Evolutionary conservation across 1,140 invertebrate genomes (phyloP).

Genomic region (Patella vulgata): DNA sequence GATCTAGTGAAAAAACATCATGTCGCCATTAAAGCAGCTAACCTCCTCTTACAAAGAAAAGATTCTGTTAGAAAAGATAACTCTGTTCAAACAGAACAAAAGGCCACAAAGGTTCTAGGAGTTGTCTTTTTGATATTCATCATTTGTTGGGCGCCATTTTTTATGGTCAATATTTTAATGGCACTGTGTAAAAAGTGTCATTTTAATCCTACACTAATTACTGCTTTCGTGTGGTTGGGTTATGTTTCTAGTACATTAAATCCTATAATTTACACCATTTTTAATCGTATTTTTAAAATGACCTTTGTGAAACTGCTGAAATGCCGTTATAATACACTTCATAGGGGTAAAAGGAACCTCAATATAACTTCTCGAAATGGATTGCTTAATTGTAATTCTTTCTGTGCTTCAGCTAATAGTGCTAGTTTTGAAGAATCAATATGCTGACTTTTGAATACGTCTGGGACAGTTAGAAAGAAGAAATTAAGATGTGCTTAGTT

Average conservation of each 20-base stretch:
- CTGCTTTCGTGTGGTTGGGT: conserved; percentile 65
- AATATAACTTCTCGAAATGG: conserved; percentile 16
- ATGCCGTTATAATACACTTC: conserved; percentile 51
- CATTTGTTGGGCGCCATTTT: conserved; percentile 67
- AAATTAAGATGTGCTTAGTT: too few relatives aligned
- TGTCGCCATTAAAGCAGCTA: conserved; percentile 55
- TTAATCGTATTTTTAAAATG: conserved; percentile 65
- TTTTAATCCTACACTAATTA: conserved; percentile 57
- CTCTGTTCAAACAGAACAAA: conserved; percentile 81
- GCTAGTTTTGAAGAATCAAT: conserved; percentile 25
- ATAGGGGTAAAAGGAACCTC: conserved; percentile 29
- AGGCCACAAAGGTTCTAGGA: conserved; percentile 78
- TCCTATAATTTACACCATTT: conserved; percentile 68
- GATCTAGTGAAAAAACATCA: conserved; percentile 58
- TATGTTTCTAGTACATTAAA: conserved; percentile 66
- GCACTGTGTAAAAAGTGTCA: conserved; percentile 69
- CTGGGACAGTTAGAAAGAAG: too few relatives aligned
- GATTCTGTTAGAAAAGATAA: conserved; percentile 26
- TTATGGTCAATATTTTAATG: conserved; percentile 62
- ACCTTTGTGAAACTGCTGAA: conserved; percentile 62
- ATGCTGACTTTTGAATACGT: conserved; percentile 17
- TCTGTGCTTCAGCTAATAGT: conserved; percentile 10
- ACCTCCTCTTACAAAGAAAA: conserved; percentile 48
- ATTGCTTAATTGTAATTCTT: conserved; percentile 7
- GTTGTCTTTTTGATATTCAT: conserved; percentile 66